Evolutionary conservation across 1,140 invertebrate species (phyloP), one percentile per base, ranked within the genome.

Genomic region (Apis laboriosa): DNA sequence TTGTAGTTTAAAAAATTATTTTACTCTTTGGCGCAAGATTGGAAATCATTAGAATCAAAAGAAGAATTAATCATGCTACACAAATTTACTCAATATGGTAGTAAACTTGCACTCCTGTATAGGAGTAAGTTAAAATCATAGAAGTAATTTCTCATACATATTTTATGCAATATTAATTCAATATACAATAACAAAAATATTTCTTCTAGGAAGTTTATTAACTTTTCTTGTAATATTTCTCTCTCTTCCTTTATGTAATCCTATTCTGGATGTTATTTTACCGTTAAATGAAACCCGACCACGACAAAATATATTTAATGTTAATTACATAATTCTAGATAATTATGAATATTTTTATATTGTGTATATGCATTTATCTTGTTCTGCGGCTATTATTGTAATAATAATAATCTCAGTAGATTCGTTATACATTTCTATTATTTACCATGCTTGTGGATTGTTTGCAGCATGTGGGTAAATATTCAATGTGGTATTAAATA

Each of bases 381-480:
- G 11, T 0, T 19, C 7, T 13, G 13, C 58, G 1, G 4, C 2
- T 17, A 1, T 15, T 24, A 0, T 8, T 15, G 34, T 60, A 11
- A 2, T 66, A 2, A 71, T 49, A 7, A 51, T 70, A 24, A 21
- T 78, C n/a, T 19, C 53, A 2, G 51, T 78, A 34, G 77, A 79
- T 63, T 72, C 68, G 0, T 72, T 79, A 13, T 63, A 79, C 19
- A 79, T 79, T 19, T 17, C 51, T 15, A 34, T 79, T 11, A 51
- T 63, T 61, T 24, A 72, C 24, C 77, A 79, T 11, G 24, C 58
- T 53, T 53, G 56, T 0, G 77, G 77, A 53, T 53, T 79, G 11
- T 72, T 79, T 28, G 67, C 68, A 70, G 58, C 61, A n/a, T 79
- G 77, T 21, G 67, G 67, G 77, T 79, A 79, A 79, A 63, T 79